Base-by-base conservation (phyloP, 2,797 vertebrate genomes). In the Columba guinea region DNA sequence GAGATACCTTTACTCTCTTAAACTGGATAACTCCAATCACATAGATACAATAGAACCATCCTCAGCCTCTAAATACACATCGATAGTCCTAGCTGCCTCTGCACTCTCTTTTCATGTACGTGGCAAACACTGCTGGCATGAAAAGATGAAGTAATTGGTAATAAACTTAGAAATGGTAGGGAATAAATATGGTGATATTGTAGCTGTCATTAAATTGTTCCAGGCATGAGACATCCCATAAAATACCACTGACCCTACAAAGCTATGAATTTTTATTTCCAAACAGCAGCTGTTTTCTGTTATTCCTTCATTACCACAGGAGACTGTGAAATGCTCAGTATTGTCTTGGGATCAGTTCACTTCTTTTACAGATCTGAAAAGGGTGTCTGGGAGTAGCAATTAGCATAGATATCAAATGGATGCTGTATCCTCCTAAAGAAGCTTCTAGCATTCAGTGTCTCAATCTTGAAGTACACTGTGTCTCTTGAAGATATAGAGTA, bases 341-440 rank as follows among this genome's bases (percentile, higher is more conserved):
- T 20, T 70, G 30, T 68, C 56, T 55, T 58, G 63, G 58, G 60
- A 78, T 41, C 55, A 37, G 27, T 59, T 83, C 49, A 53, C 37
- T 64, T 92, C 53, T 77, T 96, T 87, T 60, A 75, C 22, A 93
- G 48, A 59, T 77, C 48, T 71, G 76, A 75, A 96, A 91, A 91
- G 59, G 11, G 48, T 83, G 51, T 46, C 77, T 53, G 18, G 30
- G 52, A 75, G 41, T 34, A 93, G 39, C 79, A 91, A 62, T 88
- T 68, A 92, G 7, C 39, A 68, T 13, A 81, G 44, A 21, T 11
- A 68, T 75, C 62, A 58, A 67, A 64, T 27, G 39, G 52, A 44
- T 53, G 20, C 28, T 83, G 32, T 49, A n/a, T 59, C 49, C 89
- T 95, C 64, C 44, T 81, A 58, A 74, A 87, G 53, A 74, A 51